These are phyloP conservation scores for Eledona agricola DNA, from an alignment of 2,888 invertebrate genomes.

Conservation along the genomic window DNA sequence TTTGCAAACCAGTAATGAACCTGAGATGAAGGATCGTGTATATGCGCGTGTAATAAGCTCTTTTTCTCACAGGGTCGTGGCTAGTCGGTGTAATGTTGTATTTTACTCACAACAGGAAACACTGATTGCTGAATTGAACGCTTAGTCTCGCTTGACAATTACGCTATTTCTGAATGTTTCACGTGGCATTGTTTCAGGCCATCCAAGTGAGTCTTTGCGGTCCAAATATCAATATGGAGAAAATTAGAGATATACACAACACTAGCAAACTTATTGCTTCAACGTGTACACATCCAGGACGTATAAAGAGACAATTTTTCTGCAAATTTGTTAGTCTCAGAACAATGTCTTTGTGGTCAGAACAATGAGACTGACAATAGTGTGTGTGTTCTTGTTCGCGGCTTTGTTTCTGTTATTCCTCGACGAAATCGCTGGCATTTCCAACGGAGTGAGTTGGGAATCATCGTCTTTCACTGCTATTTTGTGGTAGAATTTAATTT, in stretches of 20 bases:
- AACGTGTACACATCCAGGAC: constrained; percentile 52
- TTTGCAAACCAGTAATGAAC: no score
- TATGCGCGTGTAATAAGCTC: no score
- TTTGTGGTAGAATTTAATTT: constrained; percentile 47
- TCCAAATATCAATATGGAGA: constrained; percentile 49
- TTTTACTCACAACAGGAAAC: no score
- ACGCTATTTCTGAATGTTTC: no score
- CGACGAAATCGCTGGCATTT: constrained; percentile 19
- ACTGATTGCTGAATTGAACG: no score
- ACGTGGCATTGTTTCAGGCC: constrained; percentile 44
- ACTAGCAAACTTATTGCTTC: constrained; percentile 35
- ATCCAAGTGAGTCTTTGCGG: constrained; percentile 49
- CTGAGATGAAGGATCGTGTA: no score
- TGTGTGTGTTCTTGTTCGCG: constrained; percentile 64
- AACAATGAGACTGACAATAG: constrained; percentile 57
- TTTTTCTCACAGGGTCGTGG: no score
- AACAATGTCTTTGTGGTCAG: constrained; percentile 23
- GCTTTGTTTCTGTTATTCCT: constrained; percentile 69
- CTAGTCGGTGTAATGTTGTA: no score
- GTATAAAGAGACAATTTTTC: constrained; percentile 47
- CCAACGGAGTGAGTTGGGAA: constrained; percentile 27
- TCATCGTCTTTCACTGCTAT: neutral
- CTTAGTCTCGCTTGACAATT: no score
- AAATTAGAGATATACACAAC: constrained; percentile 40
- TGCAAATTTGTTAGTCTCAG: constrained; percentile 25